Percentiles rank a stretch among this genome's conserved stretches.
Conservation (phyloP, 2,888 invertebrate genomes). For the Andricus quercusramuli region DNA sequence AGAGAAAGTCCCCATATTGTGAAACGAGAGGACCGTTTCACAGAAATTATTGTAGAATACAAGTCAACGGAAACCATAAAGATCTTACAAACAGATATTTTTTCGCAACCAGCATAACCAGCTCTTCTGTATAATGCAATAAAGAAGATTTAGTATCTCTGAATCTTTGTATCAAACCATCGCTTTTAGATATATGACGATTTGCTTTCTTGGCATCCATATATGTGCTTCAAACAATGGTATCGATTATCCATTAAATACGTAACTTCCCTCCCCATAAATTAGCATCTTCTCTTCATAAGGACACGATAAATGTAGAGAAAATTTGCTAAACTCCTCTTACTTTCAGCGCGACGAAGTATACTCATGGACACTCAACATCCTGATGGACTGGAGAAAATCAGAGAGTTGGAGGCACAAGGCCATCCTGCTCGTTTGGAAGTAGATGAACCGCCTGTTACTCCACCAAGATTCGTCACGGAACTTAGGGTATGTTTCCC, state of each 20-base stretch:
- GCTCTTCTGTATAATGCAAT: conserved; percentile 43
- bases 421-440: conserved; percentile 89
- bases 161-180: conserved; percentile 36
- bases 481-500: conserved; percentile 82
- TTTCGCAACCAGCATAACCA: conserved; percentile 42
- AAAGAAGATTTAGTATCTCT: conserved; percentile 9
- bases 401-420: conserved; percentile 93
- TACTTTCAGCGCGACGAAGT: conserved; percentile 85
- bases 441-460: conserved; percentile 89
- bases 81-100: conserved; percentile 43
- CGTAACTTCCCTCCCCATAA: conserved; percentile 38
- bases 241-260: conserved; percentile 39
- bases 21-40: conserved; percentile 49
- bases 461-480: conserved; percentile 91
- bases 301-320: neutral
- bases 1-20: conserved; percentile 38
- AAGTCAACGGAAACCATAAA: conserved; percentile 49
- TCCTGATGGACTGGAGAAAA: conserved; percentile 95
- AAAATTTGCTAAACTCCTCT: conserved; percentile 37
- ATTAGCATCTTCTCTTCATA: conserved; percentile 10
- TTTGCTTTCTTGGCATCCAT: conserved; percentile 45
- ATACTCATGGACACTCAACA: conserved; percentile 95
- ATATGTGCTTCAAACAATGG: conserved; percentile 50
- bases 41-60: conserved; percentile 52
- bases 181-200: conserved; percentile 8